These are phyloP conservation scores for Motacilla alba DNA, from an alignment of 2,113 vertebrate genomes.

Conservation along the genomic window DNA sequence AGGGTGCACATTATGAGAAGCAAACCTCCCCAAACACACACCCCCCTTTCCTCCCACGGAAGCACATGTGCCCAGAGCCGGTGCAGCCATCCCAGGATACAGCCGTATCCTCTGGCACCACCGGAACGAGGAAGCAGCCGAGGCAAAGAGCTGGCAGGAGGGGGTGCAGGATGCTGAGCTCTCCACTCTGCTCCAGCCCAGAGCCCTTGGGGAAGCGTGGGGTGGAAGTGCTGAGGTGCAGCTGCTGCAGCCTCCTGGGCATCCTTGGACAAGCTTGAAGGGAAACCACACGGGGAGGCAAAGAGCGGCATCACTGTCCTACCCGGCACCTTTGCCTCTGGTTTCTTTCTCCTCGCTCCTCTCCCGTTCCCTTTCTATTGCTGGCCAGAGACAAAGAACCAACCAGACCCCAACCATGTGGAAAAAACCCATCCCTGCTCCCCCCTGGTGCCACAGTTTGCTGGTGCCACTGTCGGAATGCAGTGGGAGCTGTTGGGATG, in stretches of 20 bases:
- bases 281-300: not conserved
- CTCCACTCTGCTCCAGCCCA: not conserved
- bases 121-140: not conserved
- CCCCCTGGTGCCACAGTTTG: not conserved
- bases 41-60: not conserved
- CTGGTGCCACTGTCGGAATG: fast-evolving
- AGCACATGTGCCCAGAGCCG: not conserved
- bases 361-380: not conserved
- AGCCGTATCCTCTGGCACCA: not conserved
- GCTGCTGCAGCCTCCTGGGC: constrained; percentile 42
- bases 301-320: not conserved
- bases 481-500: not conserved
- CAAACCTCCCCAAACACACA: not conserved
- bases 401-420: not conserved
- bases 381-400: not conserved
- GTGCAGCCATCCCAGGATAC: not conserved
- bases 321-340: not conserved
- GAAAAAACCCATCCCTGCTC: not conserved
- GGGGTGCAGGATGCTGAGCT: not conserved
- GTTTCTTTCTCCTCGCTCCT: not conserved
- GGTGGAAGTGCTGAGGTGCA: constrained; percentile 50
- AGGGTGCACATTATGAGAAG: constrained; percentile 53
- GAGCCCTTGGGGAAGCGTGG: not conserved
- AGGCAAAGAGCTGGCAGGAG: not conserved
- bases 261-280: constrained; percentile 38